Percentiles rank a stretch among this genome's conserved stretches.
phyloP scores from a whole-genome alignment of 2,113 vertebrate genomes.

The Ochotona curzoniae region DNA sequence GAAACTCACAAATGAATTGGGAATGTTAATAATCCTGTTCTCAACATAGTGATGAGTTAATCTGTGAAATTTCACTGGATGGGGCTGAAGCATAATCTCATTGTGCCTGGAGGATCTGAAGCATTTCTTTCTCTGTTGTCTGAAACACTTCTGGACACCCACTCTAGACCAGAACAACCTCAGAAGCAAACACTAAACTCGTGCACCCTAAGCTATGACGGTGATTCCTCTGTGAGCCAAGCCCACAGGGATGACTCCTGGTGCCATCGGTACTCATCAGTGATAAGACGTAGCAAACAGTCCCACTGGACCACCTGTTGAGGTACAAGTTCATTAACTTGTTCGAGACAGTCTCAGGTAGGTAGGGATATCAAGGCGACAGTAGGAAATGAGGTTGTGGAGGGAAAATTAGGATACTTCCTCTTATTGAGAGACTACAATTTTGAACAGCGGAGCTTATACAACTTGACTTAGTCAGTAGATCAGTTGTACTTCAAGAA shows the following conservation, averaged over 20 bases:
- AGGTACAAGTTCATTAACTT: background rate
- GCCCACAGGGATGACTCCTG: background rate
- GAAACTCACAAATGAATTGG: background rate
- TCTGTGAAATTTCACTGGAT: background rate
- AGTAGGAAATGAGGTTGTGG: background rate
- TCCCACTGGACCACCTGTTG: background rate
- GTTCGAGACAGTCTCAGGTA: background rate
- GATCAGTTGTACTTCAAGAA: background rate
- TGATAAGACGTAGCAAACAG: background rate
- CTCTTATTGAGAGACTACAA: background rate
- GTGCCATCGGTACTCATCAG: background rate
- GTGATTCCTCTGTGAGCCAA: slow-evolving; percentile 6
- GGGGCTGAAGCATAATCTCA: background rate
- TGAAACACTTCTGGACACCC: background rate
- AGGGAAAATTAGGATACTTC: background rate
- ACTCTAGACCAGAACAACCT: slow-evolving; percentile 37
- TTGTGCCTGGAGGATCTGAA: background rate
- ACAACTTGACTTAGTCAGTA: background rate
- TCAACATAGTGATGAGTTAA: background rate
- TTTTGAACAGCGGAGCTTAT: background rate
- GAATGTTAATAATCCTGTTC: background rate
- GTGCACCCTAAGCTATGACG: slow-evolving; percentile 28
- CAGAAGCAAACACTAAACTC: slow-evolving; percentile 53
- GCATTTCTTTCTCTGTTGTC: background rate
- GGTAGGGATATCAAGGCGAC: background rate